phyloP scores from a whole-genome alignment of 1,140 invertebrate species.

The Habropoda laboriosa region DNA sequence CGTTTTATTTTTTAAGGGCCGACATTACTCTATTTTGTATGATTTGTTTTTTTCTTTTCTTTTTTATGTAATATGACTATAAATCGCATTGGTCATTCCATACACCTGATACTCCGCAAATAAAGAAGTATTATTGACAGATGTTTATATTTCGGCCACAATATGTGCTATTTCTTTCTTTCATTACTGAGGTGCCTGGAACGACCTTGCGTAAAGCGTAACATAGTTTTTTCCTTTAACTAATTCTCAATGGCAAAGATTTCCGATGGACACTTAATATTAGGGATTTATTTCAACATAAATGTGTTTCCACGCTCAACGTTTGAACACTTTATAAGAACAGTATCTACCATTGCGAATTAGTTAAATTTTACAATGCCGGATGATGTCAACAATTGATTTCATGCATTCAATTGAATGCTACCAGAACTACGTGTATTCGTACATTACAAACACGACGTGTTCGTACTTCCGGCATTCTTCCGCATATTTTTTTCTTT shows the following conservation, averaged over 20 bases:
- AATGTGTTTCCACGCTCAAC: constrained; percentile 48
- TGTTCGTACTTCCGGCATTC: constrained; percentile 15
- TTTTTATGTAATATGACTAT: constrained; percentile 41
- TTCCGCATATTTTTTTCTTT: constrained; percentile 1
- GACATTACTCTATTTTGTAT: constrained; percentile 33
- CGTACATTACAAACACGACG: constrained; percentile 21
- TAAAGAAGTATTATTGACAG: neutral
- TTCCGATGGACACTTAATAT: neutral
- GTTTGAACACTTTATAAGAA: constrained; percentile 38
- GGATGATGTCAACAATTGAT: constrained; percentile 18
- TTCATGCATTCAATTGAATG: constrained; percentile 12
- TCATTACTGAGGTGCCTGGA: constrained; percentile 21
- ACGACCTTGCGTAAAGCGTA: constrained; percentile 47
- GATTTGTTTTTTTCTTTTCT: too few relatives aligned
- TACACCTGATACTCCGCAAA: constrained; percentile 1
- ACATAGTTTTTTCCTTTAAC: constrained; percentile 20
- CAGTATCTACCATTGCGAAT: constrained; percentile 34
- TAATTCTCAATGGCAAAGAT: constrained; percentile 23
- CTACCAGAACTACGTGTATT: constrained; percentile 12
- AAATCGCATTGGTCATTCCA: constrained; percentile 41
- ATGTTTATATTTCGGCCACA: neutral
- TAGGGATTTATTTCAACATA: constrained; percentile 26
- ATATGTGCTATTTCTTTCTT: neutral
- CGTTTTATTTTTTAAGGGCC: constrained; percentile 20
- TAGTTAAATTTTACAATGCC: constrained; percentile 26